A percentile compares a stretch with the other conserved stretches of the same genome.
These are phyloP conservation scores for Subacronicta megacephala DNA, from an alignment of 2,888 invertebrate genomes.

Conservation along the genomic window DNA sequence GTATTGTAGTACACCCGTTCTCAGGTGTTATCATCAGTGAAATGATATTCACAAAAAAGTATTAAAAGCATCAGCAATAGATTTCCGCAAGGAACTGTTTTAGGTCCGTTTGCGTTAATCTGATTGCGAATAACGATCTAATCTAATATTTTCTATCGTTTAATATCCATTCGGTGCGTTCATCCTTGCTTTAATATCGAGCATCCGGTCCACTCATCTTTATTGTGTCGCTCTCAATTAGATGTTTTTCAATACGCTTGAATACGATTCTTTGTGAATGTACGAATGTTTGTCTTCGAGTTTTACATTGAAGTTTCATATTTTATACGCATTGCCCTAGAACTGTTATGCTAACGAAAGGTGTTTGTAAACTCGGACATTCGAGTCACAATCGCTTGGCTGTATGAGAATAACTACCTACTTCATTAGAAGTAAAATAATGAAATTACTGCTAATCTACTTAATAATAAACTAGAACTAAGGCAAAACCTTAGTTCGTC, in stretches of 20 bases:
- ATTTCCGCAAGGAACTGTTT: no score
- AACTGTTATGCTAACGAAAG: not conserved
- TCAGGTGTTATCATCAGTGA: no score
- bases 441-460: no score
- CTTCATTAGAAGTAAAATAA: no score
- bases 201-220: conserved; percentile 35
- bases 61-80: no score
- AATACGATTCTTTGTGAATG: conserved; percentile 26
- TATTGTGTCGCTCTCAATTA: conserved; percentile 37
- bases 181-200: conserved; percentile 29
- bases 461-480: no score
- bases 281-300: not conserved
- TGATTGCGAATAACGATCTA: conserved; percentile 13
- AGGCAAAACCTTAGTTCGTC: no score
- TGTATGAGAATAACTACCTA: no score
- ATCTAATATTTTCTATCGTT: conserved; percentile 18
- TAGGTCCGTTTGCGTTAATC: no score
- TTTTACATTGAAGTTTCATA: conserved; percentile 1
- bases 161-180: conserved; percentile 26
- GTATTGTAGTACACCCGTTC: no score
- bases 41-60: no score
- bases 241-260: conserved; percentile 33
- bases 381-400: no score
- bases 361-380: not conserved
- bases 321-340: not conserved